Evolutionary conservation across 2,797 vertebrate species (phyloP), one percentile per base, ranked within the genome.

Genomic region (Lepilemur ruficaudatus): DNA sequence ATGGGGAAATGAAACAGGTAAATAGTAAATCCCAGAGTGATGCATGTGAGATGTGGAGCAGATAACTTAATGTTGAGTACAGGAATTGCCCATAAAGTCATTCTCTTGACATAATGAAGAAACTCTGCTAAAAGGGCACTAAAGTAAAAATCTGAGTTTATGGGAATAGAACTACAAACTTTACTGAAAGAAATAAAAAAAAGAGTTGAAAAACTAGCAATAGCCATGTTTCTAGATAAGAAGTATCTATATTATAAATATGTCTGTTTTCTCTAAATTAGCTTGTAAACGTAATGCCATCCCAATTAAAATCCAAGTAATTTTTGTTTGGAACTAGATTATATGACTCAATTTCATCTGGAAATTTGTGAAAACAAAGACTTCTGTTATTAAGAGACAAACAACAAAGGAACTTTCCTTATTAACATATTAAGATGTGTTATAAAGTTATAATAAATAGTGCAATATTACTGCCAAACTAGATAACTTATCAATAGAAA

Each of bases 251-350:
- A n/a, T 69, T 57, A 57, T 25, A 79, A 81, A 46, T 50, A 61
- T 11, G 11, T 89, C 57, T 14, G 5, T 67, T 95, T 87, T 95
- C 46, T 83, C 18, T 20, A 73, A 83, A 75, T 95, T 67, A 59
- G 75, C 23, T 50, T 76, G 46, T 90, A 83, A 84, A 88, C 80
- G 70, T 38, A 93, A 88, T 35, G 15, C 2, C 79, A 59, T 61
- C 18, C 4, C 32, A 72, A 69, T 76, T 5, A 43, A 84, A 90
- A 92, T 84, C 22, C 41, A 15, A 79, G 70, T 79, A 9, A 25
- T 73, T 89, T 80, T 73, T 85, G 79, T 89, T 95, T 90, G 70
- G 43, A 89, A 92, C 7, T 82, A 67, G 7, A 85, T 52, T 80
- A 28, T 48, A 55, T 30, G 43, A 50, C 18, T 88, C 12, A 50